Evolutionary conservation across 2,113 vertebrate genomes (phyloP), one percentile per base, ranked within the genome.

Genomic region (Rynchops niger): DNA sequence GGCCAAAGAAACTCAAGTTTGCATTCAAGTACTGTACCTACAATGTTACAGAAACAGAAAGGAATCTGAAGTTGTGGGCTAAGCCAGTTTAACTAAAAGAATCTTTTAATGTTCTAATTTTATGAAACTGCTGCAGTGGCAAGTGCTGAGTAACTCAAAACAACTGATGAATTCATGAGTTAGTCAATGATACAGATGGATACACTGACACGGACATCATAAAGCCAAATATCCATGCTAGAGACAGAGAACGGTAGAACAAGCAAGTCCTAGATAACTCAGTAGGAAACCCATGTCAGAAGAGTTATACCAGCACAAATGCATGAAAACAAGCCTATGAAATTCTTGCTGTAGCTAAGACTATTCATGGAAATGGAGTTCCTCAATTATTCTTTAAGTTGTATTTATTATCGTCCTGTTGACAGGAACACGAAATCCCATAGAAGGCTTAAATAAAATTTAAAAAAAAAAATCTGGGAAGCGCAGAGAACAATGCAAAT

Each of bases 401-500:
- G 53, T 53, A 58, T 66, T 93, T 91, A 71, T 73, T 82, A 40
- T 34, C 40, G 70, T 69, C 19, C 27, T 36, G 16, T 76, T 92
- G 93, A 92, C 76, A 93, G 66, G 73, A 87, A 58, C 45, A 76
- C 12, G 55, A 91, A 70, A 82, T 74, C 59, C 82, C 85, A 93
- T 8, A 76, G 50, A 88, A 94, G 40, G 79, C 55, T 88, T 90
- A 89, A 92, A 81, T 20, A 89, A 88, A 93, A 95, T 73, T 77
- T 5, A 40, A 55, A 67, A 59, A 84, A 77, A 47, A 84, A 77
- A 47, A 43, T 21, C 53, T 76, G 30, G 4, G 10, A 34, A 86
- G 32, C 11, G 23, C 43, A 89, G 56, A 92, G 62, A 91, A 94
- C 66, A 93, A 95, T 95, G 86, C 23, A 87, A 73, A 93, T 84